A percentile compares a stretch with the other conserved stretches of the same genome.
Conservation (phyloP, 2,888 invertebrate genomes). For the Plebejus argus region DNA sequence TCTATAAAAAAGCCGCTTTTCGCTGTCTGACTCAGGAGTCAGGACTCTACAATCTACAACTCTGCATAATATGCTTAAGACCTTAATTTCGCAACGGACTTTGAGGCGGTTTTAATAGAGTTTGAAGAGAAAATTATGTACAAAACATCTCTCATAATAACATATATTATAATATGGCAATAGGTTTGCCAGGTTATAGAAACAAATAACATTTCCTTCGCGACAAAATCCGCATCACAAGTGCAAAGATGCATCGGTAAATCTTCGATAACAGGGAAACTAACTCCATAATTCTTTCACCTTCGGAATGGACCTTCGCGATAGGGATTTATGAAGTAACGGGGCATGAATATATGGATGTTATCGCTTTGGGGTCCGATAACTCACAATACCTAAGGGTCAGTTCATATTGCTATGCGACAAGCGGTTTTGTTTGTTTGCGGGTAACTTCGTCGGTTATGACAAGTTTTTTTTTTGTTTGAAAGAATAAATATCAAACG, state of each 20-base stretch:
- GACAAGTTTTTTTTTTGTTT: no score
- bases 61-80: no score
- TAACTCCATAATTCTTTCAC: constrained; percentile 15
- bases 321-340: constrained; percentile 16
- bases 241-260: background rate
- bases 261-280: background rate
- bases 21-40: no score
- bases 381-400: background rate
- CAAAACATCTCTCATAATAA: background rate
- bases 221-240: background rate
- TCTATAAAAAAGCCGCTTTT: no score
- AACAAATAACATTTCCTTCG: background rate
- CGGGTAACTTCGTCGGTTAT: no score
- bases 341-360: constrained; percentile 17
- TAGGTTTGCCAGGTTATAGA: background rate
- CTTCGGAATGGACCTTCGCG: background rate
- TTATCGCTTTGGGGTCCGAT: constrained; percentile 1
- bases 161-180: background rate
- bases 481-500: no score
- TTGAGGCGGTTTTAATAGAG: no score
- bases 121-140: no score
- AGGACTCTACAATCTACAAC: no score
- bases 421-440: no score
- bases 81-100: no score
- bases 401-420: background rate